Conservation (phyloP, 2,113 vertebrate genomes). For the Felis catus region F.catus_Fca126_mat1.0 CM031426.1:46475501-46476000, state of each 20-base stretch:
- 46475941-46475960: not conserved
- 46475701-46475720: not conserved
- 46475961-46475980: not conserved
- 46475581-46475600: not conserved
- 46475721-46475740: not conserved
- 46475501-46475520: not conserved
- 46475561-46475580: not conserved
- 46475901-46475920: not conserved
- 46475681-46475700: not conserved
- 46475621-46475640: not conserved
- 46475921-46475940: not conserved
- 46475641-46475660: not conserved
- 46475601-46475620: not conserved
- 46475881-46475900: not conserved
- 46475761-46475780: not conserved
- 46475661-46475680: not conserved
- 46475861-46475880: not conserved
- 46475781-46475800: not conserved
- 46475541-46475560: not conserved
- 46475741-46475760: not conserved
- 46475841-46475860: not conserved
- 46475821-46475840: not conserved
- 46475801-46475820: not conserved
- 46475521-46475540: not conserved
- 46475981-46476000: not conserved